Percentiles rank a stretch among this genome's conserved stretches.
phyloP scores from a whole-genome alignment of 2,797 vertebrate species.

The Galaxias olidus region DNA sequence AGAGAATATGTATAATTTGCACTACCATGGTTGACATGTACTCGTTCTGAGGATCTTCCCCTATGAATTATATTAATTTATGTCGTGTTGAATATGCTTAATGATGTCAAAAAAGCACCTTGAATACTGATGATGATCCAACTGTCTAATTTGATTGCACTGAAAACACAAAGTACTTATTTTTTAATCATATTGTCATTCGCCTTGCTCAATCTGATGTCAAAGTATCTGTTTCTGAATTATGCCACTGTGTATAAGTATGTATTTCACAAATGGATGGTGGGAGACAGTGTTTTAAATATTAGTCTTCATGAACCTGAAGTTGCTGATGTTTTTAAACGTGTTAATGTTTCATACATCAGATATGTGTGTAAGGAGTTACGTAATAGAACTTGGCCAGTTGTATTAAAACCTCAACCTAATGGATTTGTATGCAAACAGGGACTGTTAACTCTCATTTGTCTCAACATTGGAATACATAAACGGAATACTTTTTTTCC shows the following conservation, averaged over 20 bases:
- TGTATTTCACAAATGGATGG: background rate
- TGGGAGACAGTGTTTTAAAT: too few species aligned
- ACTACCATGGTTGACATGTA: slow-evolving; percentile 31
- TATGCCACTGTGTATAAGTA: slow-evolving; percentile 18
- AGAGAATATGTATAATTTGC: slow-evolving; percentile 25
- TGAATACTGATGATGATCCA: slow-evolving; percentile 5
- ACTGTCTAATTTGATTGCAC: slow-evolving; percentile 41
- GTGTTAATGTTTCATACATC: too few species aligned
- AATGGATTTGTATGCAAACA: too few species aligned
- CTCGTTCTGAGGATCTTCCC: slow-evolving; percentile 18
- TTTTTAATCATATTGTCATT: background rate
- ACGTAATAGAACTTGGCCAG: too few species aligned
- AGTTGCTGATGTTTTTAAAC: too few species aligned
- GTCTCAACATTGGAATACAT: too few species aligned
- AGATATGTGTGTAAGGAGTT: too few species aligned
- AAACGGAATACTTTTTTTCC: too few species aligned
- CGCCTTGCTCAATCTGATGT: slow-evolving; percentile 62
- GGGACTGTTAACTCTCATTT: too few species aligned
- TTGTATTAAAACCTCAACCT: too few species aligned
- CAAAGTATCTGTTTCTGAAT: slow-evolving; percentile 77
- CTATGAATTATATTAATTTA: slow-evolving; percentile 14
- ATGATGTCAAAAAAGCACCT: slow-evolving; percentile 1
- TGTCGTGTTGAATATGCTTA: slow-evolving; percentile 7
- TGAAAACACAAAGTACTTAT: slow-evolving; percentile 41
- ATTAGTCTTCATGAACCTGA: too few species aligned